Conservation (phyloP, 2,888 invertebrate genomes). For the Epinotia demarniana region DNA sequence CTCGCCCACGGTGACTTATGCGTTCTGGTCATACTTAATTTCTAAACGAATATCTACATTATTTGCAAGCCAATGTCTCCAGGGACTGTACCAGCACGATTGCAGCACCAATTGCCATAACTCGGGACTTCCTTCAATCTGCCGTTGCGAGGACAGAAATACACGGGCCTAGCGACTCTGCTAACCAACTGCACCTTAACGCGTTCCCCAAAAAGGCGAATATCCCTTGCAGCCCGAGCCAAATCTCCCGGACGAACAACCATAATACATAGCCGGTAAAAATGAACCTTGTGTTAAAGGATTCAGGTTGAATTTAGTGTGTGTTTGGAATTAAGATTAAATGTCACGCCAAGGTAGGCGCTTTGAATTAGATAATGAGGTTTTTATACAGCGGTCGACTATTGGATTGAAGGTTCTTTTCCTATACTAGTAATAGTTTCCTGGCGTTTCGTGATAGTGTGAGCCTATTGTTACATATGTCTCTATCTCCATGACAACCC, state of each 20-base stretch:
- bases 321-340: not conserved
- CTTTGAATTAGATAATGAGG: conserved; percentile 32
- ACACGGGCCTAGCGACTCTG: conserved; percentile 3
- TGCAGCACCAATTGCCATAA: conserved; percentile 53
- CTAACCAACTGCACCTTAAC: not conserved
- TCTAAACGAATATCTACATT: no score
- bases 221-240: conserved; percentile 14
- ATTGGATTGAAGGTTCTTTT: conserved; percentile 19
- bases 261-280: not conserved
- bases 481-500: no score
- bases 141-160: conserved; percentile 37
- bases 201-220: not conserved
- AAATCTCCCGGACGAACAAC: not conserved
- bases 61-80: conserved; percentile 1
- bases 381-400: not conserved
- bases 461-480: no score
- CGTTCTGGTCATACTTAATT: no score
- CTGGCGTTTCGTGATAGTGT: not conserved
- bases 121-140: conserved; percentile 55
- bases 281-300: not conserved
- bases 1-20: no score
- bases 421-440: conserved; percentile 1
- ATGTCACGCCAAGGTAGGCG: conserved; percentile 30
- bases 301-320: conserved; percentile 10
- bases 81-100: conserved; percentile 17